Base-by-base conservation (phyloP, 2,113 vertebrate genomes). In the Neolamprologus fasciatus region DNA sequence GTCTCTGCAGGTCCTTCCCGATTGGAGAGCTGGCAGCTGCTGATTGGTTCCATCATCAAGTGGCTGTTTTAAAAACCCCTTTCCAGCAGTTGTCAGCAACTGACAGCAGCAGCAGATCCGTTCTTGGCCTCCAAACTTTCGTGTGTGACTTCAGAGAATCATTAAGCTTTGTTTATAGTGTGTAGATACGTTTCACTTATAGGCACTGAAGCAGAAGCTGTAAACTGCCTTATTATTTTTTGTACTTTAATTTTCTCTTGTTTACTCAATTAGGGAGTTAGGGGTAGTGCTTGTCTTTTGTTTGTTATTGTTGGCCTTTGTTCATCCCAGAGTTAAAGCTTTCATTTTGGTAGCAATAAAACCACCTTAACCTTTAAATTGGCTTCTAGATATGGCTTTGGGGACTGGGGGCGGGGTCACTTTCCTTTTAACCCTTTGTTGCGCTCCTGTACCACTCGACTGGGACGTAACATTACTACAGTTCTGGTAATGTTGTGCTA, bases 51-150 rank as follows among this genome's bases (percentile, higher is more conserved):
- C 57, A 31, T 31, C 26, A 61, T 17, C 57, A 61, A 61, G 57
- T 31, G 14, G 57, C 57, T 61, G 26, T 10, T 61, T 61, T 6
- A 61, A 61, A 61, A 33, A 31, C 1, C 26, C 57, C 26, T 61
- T 61, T 61, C 1, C 14, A 61, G 26, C 57, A 31, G 26, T 31
- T 61, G 1, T 61, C 26, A 61, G 26, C 14, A 9, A 61, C 57
- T 61, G 57, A 61, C 16, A 61, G 16, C 28, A 61, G 57, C 16
- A 61, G 28, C 57, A 61, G 3, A 33, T 0, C 16, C 2, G 2
- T 33, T 31, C 57, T 61, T 61, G 57, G 5, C 14, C 57, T 61
- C 14, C 57, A 31, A 33, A 31, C 14, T 61, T 61, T 10, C 0
- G 3, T 17, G 26, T 61, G 26, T 61, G 57, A 31, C 57, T 33